Base-by-base conservation (phyloP, 2,113 vertebrate species). In the Tenrec ecaudatus region DNA sequence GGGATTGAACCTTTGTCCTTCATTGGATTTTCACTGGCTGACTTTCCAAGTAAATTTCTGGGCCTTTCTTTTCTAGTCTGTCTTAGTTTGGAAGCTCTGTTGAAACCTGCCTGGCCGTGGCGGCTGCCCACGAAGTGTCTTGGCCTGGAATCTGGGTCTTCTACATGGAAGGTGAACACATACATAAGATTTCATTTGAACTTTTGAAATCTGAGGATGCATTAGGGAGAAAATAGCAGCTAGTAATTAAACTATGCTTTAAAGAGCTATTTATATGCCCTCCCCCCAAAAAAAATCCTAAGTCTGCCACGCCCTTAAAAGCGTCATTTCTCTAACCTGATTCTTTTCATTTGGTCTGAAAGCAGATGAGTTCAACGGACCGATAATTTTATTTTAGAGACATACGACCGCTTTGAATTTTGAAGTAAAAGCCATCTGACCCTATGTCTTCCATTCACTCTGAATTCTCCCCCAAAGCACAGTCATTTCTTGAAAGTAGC, bases 151-250 rank as follows among this genome's bases (percentile, higher is more conserved):
- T 71, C 15, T 33, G 31, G 68, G 68, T 36, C 33, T 36, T 33
- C 33, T 3, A 7, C 19, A 36, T 33, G 33, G 69, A 33, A 71
- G n/a, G 69, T 33, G 68, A 16, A 23, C 4, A n/a, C 69, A 11
- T 3, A 77, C 33, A 53, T 80, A 82, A 95, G 36, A 57, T 69
- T 93, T 86, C 47, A 60, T 89, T 95, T 92, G 94, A 95, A 60
- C 86, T 36, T 82, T 93, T 40, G 27, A 89, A 96, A 77, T 84
- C 17, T 68, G 40, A 93, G 94, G 82, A 73, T 88, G 68, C 31
- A n/a, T 85, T 90, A 95, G 76, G 82, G 88, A 96, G 25, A 0
- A 33, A 79, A 73, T 1, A 33, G 23, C 10, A 68, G 94, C 29
- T 1, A 68, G 90, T 36, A 83, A 83, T 91, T 93, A 81, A 93